These are phyloP conservation scores for Turritopsis dohrnii DNA, from an alignment of 30 jellyfish, hydroid and myxozoan genomes.

Conservation along the genomic window DNA sequence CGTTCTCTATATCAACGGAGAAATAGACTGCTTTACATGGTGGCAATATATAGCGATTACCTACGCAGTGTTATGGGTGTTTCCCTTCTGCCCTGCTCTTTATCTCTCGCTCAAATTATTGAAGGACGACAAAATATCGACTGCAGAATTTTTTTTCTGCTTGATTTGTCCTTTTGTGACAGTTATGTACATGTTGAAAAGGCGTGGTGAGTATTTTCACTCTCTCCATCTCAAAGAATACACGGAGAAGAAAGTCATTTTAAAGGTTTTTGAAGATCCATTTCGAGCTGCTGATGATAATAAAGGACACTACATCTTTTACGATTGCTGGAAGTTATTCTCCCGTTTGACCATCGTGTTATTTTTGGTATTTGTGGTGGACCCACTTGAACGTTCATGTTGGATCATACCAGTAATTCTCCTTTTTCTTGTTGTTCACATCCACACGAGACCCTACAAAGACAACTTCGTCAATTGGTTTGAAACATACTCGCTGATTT, in stretches of 20 bases:
- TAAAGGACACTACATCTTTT: neutral
- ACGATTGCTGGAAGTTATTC: neutral
- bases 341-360: neutral
- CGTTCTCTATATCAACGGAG: neutral
- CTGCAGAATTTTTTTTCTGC: neutral
- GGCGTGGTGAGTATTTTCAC: neutral
- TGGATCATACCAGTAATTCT: neutral
- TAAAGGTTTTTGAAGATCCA: neutral
- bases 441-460: neutral
- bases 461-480: neutral
- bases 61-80: neutral
- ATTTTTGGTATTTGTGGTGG: neutral
- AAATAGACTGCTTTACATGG: neutral
- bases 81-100: neutral
- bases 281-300: neutral
- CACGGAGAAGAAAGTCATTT: neutral
- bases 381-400: neutral
- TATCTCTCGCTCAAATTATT: neutral
- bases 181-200: neutral
- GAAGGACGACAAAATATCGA: neutral
- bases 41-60: neutral
- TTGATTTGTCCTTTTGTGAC: neutral
- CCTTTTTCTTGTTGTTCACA: neutral
- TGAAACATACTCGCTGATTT: neutral
- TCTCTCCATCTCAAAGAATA: neutral